phyloP scores from a whole-genome alignment of 2,888 invertebrate genomes.

The Prosopocoilus inquinatus region DNA sequence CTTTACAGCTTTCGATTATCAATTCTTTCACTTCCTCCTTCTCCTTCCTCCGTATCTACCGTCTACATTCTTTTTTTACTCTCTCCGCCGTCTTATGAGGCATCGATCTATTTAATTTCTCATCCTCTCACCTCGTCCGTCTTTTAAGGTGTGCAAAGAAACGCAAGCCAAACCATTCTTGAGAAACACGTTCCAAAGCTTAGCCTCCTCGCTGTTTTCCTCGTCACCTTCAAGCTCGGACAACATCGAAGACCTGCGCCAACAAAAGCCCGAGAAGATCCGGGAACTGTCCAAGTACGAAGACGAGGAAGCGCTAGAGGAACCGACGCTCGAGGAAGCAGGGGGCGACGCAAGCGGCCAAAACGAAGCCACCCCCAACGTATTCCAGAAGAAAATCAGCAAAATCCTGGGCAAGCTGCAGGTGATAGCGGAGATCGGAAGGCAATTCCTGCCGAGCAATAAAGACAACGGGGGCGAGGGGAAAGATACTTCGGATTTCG shows the following conservation, averaged over 20 bases:
- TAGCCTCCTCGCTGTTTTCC: slow-evolving; percentile 6
- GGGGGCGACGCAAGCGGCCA: not conserved
- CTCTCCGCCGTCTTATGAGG: too few relatives aligned
- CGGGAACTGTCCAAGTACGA: slow-evolving; percentile 5
- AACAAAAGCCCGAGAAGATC: not conserved
- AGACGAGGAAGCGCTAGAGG: not conserved
- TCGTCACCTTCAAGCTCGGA: not conserved
- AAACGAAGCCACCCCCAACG: slow-evolving; percentile 20
- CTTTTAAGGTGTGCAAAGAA: slow-evolving; percentile 10
- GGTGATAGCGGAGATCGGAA: slow-evolving; percentile 16
- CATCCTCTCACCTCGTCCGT: too few relatives aligned
- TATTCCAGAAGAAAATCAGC: slow-evolving; percentile 26
- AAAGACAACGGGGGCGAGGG: not conserved
- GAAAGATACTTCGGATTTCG: slow-evolving; percentile 11
- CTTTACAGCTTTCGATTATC: too few relatives aligned
- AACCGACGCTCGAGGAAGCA: slow-evolving; percentile 5
- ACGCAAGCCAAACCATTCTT: slow-evolving; percentile 13
- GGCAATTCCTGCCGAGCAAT: too few relatives aligned
- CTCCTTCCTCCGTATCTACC: too few relatives aligned
- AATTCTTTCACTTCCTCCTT: too few relatives aligned
- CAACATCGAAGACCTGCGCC: slow-evolving; percentile 15
- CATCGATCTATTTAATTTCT: too few relatives aligned
- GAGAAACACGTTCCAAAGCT: slow-evolving; percentile 2
- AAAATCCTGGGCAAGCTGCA: slow-evolving; percentile 27
- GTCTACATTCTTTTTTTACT: too few relatives aligned